Base-by-base conservation (phyloP, 1,140 invertebrate species). In the Drosophila pruinosa region DNA sequence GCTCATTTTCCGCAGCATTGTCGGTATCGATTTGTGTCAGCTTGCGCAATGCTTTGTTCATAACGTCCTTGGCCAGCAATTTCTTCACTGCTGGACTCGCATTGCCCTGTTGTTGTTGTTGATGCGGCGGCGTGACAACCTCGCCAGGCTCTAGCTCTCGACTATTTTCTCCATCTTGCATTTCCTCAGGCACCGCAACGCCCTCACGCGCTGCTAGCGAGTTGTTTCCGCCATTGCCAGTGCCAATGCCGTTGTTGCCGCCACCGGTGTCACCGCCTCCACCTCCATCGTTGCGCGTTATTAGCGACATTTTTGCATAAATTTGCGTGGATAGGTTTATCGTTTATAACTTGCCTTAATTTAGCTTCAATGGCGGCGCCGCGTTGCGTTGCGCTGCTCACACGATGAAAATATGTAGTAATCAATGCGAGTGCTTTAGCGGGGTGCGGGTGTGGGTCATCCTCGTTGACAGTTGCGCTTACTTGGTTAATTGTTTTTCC, bases 121-220 rank as follows among this genome's bases (percentile, higher is more conserved):
- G 64, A 62, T 83, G 89, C 7, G 89, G 89, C 17, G 89, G 89
- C 19, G 89, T 91, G 36, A 89, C 76, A 3, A 91, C 65, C 19
- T 91, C 89, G n/a, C 89, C 89, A 8, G 89, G 89, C 39, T 91
- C 89, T 41, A 91, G 58, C 22, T 59, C 57, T 15, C 43, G 28
- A 10, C 79, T 86, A 39, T 81, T 90, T 28, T 89, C 89, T 4
- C 73, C 75, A 41, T 83, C 83, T 41, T 82, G 79, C 53, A 77
- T 47, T 15, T 78, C 75, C 36, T 81, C 75, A n/a, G 31, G 12
- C 12, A 58, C 43, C 14, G 26, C 36, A 21, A n/a, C 34, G n/a
- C 22, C 28, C 38, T 54, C 48, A n/a, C n/a, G 7, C 14, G 28
- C 19, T 14, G 4, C 28, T n/a, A n/a, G n/a, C n/a, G n/a, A n/a